Evolutionary conservation across 2,797 vertebrate genomes (phyloP), one percentile per base, ranked within the genome.

Genomic region (Gobio occitaniae): DNA sequence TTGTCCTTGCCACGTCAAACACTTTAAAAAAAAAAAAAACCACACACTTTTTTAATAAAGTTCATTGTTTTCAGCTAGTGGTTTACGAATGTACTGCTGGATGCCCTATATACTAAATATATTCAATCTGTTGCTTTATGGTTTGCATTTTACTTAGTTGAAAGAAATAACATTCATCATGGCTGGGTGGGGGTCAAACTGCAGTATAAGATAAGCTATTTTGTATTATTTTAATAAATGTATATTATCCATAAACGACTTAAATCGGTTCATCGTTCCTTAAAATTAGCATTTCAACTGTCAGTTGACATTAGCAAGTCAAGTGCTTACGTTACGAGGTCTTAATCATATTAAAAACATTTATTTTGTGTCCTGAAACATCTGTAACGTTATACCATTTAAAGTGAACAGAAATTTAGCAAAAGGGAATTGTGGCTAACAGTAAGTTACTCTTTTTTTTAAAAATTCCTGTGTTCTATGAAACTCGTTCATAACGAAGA

Each of bases 1-100:
- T 36, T 66, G 21, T 56, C 74, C 61, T 84, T 71, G 83, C 38
- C 83, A 84, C 83, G 54, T 84, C 83, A 50, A 71, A 29, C 41
- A 0, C 41, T 32, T 32, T n/a, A n/a, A n/a, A n/a, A n/a, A n/a
- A 32, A 32, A 32, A 32, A 32, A 32, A 32, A 32, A 32, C n/a
- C n/a, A n/a, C n/a, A n/a, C n/a, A n/a, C n/a, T n/a, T n/a, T n/a
- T n/a, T n/a, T n/a, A n/a, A n/a, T n/a, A n/a, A n/a, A n/a, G n/a
- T n/a, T n/a, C n/a, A n/a, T n/a, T n/a, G n/a, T 41, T 76, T 21
- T 36, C 8, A 9, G 52, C n/a, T 10, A 17, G 32, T 9, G n/a
- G 7, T 41, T 17, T 44, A 13, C n/a, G 2, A 44, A 25, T 61
- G n/a, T 11, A n/a, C 17, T 25, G 25, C 29, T 29, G 47, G 36